These are phyloP conservation scores for Drosophila acutilabella DNA, from an alignment of 2,888 invertebrate genomes.

Conservation along the genomic window DNA sequence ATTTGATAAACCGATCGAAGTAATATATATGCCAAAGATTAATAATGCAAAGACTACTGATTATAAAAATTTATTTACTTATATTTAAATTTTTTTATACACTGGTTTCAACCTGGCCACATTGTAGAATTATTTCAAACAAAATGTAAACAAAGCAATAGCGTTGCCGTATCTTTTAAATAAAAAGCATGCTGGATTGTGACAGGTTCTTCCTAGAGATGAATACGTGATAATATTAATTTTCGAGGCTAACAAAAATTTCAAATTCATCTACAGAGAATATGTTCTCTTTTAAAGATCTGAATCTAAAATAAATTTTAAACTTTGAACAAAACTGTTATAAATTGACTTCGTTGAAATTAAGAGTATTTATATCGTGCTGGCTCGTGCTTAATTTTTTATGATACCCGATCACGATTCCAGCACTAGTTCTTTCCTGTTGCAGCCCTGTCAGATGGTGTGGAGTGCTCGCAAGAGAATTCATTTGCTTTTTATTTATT, in stretches of 20 bases:
- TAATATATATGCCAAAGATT: background rate
- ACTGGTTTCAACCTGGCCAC: background rate
- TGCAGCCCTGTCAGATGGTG: slow-evolving; percentile 55
- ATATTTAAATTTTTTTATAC: background rate
- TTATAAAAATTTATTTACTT: background rate
- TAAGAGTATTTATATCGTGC: background rate
- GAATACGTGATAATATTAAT: background rate
- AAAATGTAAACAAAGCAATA: slow-evolving; percentile 43
- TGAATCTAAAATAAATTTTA: too few relatives aligned
- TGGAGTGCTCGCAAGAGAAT: slow-evolving; percentile 47
- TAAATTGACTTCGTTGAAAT: background rate
- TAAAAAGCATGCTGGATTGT: slow-evolving; percentile 1
- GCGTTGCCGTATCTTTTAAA: slow-evolving; percentile 26
- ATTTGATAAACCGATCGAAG: background rate
- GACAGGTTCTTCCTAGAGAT: slow-evolving; percentile 3
- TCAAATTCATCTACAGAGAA: too few relatives aligned
- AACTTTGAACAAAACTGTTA: too few relatives aligned
- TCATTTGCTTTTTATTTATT: slow-evolving; percentile 53
- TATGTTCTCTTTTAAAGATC: too few relatives aligned
- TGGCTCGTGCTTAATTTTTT: background rate
- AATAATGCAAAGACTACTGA: slow-evolving; percentile 14
- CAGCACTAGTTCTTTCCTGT: slow-evolving; percentile 34
- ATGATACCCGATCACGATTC: background rate
- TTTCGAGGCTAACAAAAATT: background rate
- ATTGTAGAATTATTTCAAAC: background rate